Percentiles rank a stretch among this genome's conserved stretches.
phyloP scores from a whole-genome alignment of 2,113 vertebrate species.

The Pedionomus torquatus region DNA sequence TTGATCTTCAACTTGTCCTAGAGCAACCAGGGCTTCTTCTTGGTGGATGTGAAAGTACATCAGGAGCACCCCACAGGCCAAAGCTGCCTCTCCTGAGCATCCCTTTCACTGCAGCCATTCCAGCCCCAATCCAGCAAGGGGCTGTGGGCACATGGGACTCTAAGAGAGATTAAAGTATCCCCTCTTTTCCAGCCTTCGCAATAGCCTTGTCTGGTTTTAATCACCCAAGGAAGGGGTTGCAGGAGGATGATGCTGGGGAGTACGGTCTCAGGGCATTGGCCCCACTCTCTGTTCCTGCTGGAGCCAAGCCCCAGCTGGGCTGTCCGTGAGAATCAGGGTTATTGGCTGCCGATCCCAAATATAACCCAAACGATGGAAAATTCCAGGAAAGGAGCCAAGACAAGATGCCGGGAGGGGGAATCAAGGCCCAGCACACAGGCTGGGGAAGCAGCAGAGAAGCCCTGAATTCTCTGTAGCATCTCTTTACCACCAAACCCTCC shows the following conservation, averaged over 20 bases:
- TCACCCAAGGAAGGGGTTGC: rapidly evolving
- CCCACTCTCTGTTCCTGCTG: neutral
- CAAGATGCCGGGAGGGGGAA: neutral
- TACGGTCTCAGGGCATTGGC: neutral
- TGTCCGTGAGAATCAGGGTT: conserved; percentile 25
- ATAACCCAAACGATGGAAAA: conserved; percentile 57
- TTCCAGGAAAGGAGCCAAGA: conserved; percentile 63
- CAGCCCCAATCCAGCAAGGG: neutral
- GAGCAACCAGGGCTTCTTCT: neutral
- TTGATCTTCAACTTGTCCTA: neutral
- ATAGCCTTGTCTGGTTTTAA: neutral
- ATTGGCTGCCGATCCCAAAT: conserved; percentile 44
- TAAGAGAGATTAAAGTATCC: neutral
- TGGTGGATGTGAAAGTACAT: neutral
- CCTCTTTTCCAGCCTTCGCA: neutral
- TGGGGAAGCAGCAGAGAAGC: neutral
- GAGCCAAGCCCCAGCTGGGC: conserved; percentile 37
- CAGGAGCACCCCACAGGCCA: neutral
- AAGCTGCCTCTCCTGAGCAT: neutral
- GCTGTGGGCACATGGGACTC: neutral
- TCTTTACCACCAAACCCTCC: neutral
- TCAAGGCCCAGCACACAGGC: neutral
- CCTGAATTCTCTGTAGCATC: neutral
- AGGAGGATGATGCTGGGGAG: neutral
- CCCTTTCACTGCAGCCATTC: neutral